These are phyloP conservation scores for Polypterus bichir DNA, from an alignment of 2,113 vertebrate species.

Conservation along the genomic window DNA sequence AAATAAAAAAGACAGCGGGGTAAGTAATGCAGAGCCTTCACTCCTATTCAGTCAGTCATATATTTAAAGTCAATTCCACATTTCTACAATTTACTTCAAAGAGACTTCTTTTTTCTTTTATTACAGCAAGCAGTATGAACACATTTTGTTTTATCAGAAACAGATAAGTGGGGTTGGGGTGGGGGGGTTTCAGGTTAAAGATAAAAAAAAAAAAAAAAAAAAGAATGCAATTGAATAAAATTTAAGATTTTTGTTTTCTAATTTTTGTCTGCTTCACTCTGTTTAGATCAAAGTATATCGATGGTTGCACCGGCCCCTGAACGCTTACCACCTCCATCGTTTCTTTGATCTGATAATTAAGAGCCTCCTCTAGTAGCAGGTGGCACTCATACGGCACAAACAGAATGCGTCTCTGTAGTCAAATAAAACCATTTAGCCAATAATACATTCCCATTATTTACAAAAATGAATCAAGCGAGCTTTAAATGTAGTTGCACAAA, in stretches of 20 bases:
- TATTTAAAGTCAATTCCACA: conserved; percentile 15
- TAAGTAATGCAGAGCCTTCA: conserved; percentile 5
- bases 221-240: conserved; percentile 7
- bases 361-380: conserved; percentile 52
- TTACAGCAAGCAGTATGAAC: not conserved
- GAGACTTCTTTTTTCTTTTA: conserved; percentile 13
- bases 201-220: conserved; percentile 7
- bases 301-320: conserved; percentile 37
- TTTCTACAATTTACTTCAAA: conserved; percentile 22
- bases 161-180: not conserved
- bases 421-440: conserved; percentile 32
- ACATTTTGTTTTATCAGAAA: conserved; percentile 4
- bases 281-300: conserved; percentile 54
- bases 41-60: conserved; percentile 6
- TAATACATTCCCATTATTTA: conserved; percentile 14
- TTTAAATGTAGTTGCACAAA: not conserved
- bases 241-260: conserved; percentile 7
- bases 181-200: no score
- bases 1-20: no score
- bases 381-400: conserved; percentile 44
- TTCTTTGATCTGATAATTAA: conserved; percentile 60
- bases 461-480: not conserved
- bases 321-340: conserved; percentile 51
- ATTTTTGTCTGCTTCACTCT: conserved; percentile 26
- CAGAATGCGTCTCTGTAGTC: conserved; percentile 17